phyloP scores from a whole-genome alignment of 1,140 invertebrate genomes.

The Triops cancriformis region DNA sequence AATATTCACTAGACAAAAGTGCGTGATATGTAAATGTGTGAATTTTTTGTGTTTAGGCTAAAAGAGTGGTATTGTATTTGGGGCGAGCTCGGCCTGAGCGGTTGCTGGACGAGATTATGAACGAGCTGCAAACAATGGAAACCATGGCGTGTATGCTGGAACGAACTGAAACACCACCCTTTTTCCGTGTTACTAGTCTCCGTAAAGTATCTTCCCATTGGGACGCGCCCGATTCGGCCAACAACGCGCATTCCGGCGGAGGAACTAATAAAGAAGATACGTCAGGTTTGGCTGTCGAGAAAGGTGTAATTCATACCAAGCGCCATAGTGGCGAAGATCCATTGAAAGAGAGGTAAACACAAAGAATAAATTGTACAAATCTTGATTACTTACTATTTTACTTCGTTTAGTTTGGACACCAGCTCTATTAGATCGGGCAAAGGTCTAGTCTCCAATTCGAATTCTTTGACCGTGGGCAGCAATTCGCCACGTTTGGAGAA shows the following conservation, averaged over 20 bases:
- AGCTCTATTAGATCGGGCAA: not conserved
- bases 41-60: slow-evolving; percentile 64
- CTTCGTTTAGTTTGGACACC: not conserved
- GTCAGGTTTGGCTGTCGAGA: slow-evolving; percentile 55
- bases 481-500: slow-evolving; percentile 22
- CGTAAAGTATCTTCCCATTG: slow-evolving; percentile 76
- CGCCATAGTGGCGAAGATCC: slow-evolving; percentile 83
- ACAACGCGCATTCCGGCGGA: not conserved
- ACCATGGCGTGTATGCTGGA: slow-evolving; percentile 90
- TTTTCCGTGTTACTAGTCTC: slow-evolving; percentile 85
- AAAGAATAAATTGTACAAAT: not conserved
- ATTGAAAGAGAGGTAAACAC: slow-evolving; percentile 25
- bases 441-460: slow-evolving; percentile 1
- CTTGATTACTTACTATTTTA: not conserved
- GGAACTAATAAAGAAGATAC: slow-evolving; percentile 40
- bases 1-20: slow-evolving; percentile 31
- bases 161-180: slow-evolving; percentile 92
- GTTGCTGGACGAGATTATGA: slow-evolving; percentile 92
- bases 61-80: slow-evolving; percentile 86
- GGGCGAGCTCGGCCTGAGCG: slow-evolving; percentile 80
- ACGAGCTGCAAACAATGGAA: slow-evolving; percentile 91
- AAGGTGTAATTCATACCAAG: slow-evolving; percentile 93
- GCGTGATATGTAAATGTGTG: too few species aligned
- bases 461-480: slow-evolving; percentile 11
- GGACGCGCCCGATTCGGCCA: slow-evolving; percentile 27